Evolutionary conservation across 2,113 vertebrate species (phyloP).

Genomic region (Struthio camelus): DNA sequence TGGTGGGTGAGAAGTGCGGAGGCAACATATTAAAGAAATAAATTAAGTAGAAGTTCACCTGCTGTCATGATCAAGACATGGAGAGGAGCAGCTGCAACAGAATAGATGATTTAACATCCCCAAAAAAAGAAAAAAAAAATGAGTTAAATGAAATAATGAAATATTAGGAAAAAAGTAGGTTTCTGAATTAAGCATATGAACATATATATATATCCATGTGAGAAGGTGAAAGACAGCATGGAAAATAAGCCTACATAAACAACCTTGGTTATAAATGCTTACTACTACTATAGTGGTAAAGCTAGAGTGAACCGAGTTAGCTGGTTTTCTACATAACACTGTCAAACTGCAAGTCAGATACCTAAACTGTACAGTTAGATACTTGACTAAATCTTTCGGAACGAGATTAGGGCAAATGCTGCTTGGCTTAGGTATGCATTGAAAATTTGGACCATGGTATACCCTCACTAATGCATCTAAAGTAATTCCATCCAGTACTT

Average conservation of each 20-base stretch:
- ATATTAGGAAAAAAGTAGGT: constrained; percentile 45
- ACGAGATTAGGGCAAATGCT: not conserved
- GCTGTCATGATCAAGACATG: constrained; percentile 97
- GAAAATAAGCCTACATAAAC: not conserved
- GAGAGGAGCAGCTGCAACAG: constrained; percentile 92
- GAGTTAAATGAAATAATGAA: constrained; percentile 69
- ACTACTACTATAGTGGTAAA: not conserved
- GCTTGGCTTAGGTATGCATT: not conserved
- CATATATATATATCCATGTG: not conserved
- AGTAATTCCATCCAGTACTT: not conserved
- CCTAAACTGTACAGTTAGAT: not conserved
- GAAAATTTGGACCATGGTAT: rapidly evolving
- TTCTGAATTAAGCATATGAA: constrained; percentile 44
- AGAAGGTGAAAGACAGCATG: not conserved
- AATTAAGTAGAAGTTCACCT: constrained; percentile 91
- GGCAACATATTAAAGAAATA: constrained; percentile 70
- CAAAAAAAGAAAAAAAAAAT: constrained; percentile 58
- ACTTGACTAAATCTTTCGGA: not conserved
- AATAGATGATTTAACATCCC: constrained; percentile 83
- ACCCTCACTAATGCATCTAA: not conserved
- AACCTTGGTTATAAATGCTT: not conserved
- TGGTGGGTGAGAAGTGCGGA: not conserved
- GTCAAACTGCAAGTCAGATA: not conserved
- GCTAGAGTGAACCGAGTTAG: not conserved
- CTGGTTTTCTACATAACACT: not conserved